phyloP scores from a whole-genome alignment of 1,140 invertebrate genomes.

The Scaptomyza pallida region DNA sequence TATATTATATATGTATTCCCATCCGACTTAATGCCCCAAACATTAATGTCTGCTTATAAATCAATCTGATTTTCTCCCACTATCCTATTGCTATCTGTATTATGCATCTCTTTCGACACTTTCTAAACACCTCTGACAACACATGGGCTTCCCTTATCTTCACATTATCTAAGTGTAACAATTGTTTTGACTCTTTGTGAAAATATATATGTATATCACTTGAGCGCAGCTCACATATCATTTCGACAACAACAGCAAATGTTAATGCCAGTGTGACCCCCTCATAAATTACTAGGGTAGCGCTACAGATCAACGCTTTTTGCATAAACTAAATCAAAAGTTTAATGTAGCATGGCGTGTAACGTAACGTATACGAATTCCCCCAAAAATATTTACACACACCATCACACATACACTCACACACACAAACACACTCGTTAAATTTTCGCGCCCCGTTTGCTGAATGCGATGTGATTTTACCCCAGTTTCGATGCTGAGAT shows the following conservation, averaged over 20 bases:
- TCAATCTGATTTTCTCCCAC: not conserved
- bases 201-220: constrained; percentile 6
- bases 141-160: constrained; percentile 8
- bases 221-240: constrained; percentile 29
- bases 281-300: constrained; percentile 63
- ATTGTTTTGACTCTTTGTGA: constrained; percentile 18
- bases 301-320: constrained; percentile 48
- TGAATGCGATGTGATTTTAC: constrained; percentile 59
- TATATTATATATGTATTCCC: no score
- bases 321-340: constrained; percentile 80
- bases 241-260: constrained; percentile 23
- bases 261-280: not conserved
- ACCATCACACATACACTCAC: not conserved
- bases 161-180: constrained; percentile 8
- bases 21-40: not conserved
- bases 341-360: constrained; percentile 71
- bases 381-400: constrained; percentile 44
- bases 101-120: not conserved
- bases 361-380: not conserved
- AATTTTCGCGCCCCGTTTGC: not conserved
- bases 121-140: constrained; percentile 1
- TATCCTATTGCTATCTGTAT: not conserved
- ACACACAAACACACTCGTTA: constrained; percentile 1
- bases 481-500: constrained; percentile 56
- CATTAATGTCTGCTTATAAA: not conserved